These are phyloP conservation scores for Hirtodrosophila histrioides DNA, from an alignment of 2,888 invertebrate species.

Conservation along the genomic window DNA sequence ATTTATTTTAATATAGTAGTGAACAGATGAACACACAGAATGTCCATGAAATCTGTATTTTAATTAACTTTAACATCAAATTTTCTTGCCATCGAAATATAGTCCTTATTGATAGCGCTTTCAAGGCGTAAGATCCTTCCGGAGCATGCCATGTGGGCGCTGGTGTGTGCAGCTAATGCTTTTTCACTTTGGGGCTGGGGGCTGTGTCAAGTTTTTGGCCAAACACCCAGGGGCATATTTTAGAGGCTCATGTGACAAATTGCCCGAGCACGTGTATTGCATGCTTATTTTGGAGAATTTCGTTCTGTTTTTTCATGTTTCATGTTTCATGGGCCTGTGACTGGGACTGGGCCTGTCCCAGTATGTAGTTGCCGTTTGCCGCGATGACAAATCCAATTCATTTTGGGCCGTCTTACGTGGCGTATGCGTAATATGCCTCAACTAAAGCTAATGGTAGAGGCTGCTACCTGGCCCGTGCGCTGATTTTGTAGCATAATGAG, in stretches of 20 bases:
- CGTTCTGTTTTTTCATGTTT: slow-evolving; percentile 24
- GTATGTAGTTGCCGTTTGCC: slow-evolving; percentile 33
- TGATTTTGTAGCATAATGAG: slow-evolving; percentile 59
- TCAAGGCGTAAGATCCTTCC: slow-evolving; percentile 4
- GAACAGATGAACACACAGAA: too few relatives aligned
- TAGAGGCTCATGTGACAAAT: slow-evolving; percentile 82
- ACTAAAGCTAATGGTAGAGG: slow-evolving; percentile 69
- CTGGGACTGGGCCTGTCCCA: not conserved
- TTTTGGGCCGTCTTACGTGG: slow-evolving; percentile 63
- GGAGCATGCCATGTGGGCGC: slow-evolving; percentile 18
- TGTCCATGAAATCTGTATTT: too few relatives aligned
- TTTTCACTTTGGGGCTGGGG: slow-evolving; percentile 49
- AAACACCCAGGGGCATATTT: slow-evolving; percentile 79
- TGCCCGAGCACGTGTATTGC: slow-evolving; percentile 77
- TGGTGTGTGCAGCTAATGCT: slow-evolving; percentile 52
- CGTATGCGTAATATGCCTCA: slow-evolving; percentile 72
- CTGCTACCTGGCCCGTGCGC: slow-evolving; percentile 27
- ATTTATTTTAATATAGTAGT: too few relatives aligned
- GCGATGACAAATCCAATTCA: slow-evolving; percentile 77
- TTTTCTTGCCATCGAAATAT: too few relatives aligned
- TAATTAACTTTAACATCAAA: too few relatives aligned
- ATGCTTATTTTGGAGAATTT: slow-evolving; percentile 64
- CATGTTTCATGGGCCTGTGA: not conserved
- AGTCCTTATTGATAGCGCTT: not conserved
- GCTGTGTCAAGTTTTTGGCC: slow-evolving; percentile 52